Evolutionary conservation across 2,113 vertebrate genomes (phyloP).

Genomic region (Sturnus vulgaris): DNA sequence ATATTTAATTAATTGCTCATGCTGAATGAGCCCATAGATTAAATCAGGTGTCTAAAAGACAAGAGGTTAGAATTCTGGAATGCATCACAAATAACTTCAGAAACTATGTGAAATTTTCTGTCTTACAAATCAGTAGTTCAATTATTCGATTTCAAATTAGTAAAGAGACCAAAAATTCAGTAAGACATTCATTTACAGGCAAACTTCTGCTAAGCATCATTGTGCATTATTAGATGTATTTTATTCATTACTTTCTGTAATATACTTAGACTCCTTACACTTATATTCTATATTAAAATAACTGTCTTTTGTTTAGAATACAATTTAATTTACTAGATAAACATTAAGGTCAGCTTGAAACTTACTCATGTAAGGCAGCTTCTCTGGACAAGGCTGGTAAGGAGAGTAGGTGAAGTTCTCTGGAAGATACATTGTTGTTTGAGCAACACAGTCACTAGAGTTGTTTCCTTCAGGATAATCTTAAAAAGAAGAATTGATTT

Average conservation of each 20-base stretch:
- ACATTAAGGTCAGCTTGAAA: constrained; percentile 33
- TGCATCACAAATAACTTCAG: neutral
- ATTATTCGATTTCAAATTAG: neutral
- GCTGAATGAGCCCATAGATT: neutral
- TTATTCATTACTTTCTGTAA: neutral
- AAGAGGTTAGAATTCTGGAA: neutral
- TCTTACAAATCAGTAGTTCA: neutral
- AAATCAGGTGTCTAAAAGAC: neutral
- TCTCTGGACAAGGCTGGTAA: constrained; percentile 89
- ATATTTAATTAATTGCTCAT: neutral
- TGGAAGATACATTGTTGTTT: constrained; percentile 90
- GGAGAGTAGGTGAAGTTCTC: constrained; percentile 95
- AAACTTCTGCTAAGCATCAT: neutral
- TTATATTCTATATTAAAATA: neutral
- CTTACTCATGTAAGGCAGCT: constrained; percentile 97
- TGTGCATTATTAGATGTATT: neutral
- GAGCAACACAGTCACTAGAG: constrained; percentile 88
- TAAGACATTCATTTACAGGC: neutral
- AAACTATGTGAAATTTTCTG: neutral
- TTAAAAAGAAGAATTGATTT: constrained; percentile 57
- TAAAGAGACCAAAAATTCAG: neutral
- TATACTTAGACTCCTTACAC: neutral
- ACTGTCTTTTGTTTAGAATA: neutral
- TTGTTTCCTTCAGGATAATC: constrained; percentile 94
- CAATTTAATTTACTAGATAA: neutral